Conservation (phyloP, 2,888 invertebrate genomes). For the Conops quadrifasciatus region DNA sequence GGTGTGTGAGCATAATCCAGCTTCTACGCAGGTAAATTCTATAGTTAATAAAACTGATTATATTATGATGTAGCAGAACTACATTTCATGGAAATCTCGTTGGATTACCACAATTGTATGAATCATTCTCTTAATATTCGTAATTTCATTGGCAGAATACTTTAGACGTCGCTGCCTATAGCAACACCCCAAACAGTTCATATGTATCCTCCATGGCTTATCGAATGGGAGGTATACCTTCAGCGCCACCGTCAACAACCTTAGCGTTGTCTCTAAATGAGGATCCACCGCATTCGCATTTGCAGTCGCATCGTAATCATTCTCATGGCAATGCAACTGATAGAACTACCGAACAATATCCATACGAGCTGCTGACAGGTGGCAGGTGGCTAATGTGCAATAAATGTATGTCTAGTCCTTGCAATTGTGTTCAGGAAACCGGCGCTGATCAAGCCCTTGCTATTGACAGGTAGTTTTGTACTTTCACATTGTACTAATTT, state of each 20-base stretch:
- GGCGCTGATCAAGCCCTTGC: slow-evolving; percentile 6
- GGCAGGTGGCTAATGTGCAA: slow-evolving; percentile 45
- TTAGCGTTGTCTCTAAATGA: slow-evolving; percentile 4
- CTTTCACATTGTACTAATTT: not conserved
- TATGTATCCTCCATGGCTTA: slow-evolving; percentile 31
- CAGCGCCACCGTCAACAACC: slow-evolving; percentile 30
- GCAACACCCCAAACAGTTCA: slow-evolving; percentile 6
- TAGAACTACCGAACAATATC: slow-evolving; percentile 39
- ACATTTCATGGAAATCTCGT: slow-evolving; percentile 1
- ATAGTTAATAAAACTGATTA: slow-evolving; percentile 1
- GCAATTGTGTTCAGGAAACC: slow-evolving; percentile 41
- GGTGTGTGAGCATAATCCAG: slow-evolving; percentile 5
- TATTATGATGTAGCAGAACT: slow-evolving; percentile 1
- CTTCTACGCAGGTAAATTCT: slow-evolving; percentile 24
- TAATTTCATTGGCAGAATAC: slow-evolving; percentile 23
- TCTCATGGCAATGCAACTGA: slow-evolving; percentile 8
- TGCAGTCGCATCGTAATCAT: slow-evolving; percentile 32
- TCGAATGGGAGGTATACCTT: slow-evolving; percentile 37
- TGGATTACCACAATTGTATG: not conserved
- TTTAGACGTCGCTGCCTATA: slow-evolving; percentile 11
- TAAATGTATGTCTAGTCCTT: slow-evolving; percentile 44
- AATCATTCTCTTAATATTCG: not conserved
- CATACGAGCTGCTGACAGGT: slow-evolving; percentile 41
- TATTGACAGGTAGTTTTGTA: slow-evolving; percentile 11
- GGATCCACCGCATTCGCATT: slow-evolving; percentile 16